Evolutionary conservation across 1,140 invertebrate species (phyloP).

Genomic region (Heterodera schachtii): DNA sequence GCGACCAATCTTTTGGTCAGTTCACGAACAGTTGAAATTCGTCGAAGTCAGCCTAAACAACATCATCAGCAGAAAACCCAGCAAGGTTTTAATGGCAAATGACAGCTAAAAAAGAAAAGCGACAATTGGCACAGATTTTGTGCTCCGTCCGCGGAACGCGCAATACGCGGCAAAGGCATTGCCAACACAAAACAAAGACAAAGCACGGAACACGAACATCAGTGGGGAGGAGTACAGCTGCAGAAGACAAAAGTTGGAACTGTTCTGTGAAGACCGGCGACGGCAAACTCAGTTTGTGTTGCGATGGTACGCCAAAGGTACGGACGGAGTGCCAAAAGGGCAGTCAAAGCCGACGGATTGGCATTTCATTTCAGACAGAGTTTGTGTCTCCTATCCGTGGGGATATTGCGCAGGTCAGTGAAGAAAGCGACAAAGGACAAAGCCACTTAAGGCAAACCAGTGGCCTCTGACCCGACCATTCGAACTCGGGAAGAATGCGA

Average conservation of each 20-base stretch:
- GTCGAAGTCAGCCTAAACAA: slow-evolving; percentile 11
- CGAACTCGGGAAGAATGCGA: slow-evolving; percentile 45
- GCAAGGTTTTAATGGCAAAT: background rate
- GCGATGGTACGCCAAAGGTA: slow-evolving; percentile 34
- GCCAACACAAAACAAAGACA: slow-evolving; percentile 1
- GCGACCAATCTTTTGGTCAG: background rate
- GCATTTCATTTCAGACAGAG: slow-evolving; percentile 21
- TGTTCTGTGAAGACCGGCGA: slow-evolving; percentile 31
- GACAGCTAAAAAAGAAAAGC: background rate
- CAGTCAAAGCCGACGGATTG: background rate
- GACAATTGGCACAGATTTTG: background rate
- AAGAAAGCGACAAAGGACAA: background rate
- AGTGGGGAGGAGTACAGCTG: slow-evolving; percentile 35
- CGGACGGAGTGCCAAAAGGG: background rate
- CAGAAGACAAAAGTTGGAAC: slow-evolving; percentile 19
- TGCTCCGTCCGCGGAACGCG: background rate
- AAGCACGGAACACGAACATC: background rate
- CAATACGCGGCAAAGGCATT: background rate
- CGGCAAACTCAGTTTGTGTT: slow-evolving; percentile 41
- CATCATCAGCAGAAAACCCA: background rate
- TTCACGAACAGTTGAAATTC: slow-evolving; percentile 4
- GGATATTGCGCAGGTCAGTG: slow-evolving; percentile 41
- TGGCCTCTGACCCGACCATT: slow-evolving; percentile 38
- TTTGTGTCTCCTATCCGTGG: slow-evolving; percentile 41
- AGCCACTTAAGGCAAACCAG: slow-evolving; percentile 26